Evolutionary conservation across 2,797 vertebrate species (phyloP), one percentile per base, ranked within the genome.

Genomic region (Acropternis orthonyx): DNA sequence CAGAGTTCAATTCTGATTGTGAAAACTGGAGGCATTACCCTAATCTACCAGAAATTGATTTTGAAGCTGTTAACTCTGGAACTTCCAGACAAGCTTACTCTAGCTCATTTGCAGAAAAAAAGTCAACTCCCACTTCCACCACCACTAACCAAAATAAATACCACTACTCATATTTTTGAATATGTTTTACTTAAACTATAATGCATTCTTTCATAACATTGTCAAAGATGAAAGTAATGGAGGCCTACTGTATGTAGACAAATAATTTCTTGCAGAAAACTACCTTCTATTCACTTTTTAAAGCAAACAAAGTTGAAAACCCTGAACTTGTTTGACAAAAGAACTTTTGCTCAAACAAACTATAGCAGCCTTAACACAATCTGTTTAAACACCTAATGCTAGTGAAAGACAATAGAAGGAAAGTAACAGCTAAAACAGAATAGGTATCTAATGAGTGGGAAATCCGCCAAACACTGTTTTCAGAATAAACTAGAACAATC

Each of bases 371-470:
- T 56, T 75, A 55, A 43, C 26, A 87, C 63, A 74, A 76, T 41
- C 84, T 88, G 48, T 63, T 94, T 85, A 59, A 91, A 81, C 80
- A 91, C 81, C 82, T 89, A 69, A 68, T 46, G 37, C 26, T 80
- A 65, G 46, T 68, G 54, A 49, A 85, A 92, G 80, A 94, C 79
- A 92, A 86, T 72, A 84, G 49, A 79, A 91, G 81, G 91, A 75
- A 96, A 92, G 71, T 61, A 92, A 56, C 23, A 58, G n/a, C 55
- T 85, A 63, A 66, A 77, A 56, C 36, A 86, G 56, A 85, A 0
- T 39, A 49, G 43, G 54, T 16, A 77, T 27, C 67, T 81, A 85
- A 85, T 11, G 54, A 90, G 55, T 71, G 72, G 48, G 48, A 94
- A 85, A 90, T 74, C 74, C 12, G 23, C 58, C 59, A 12, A 74